Evolutionary conservation across 2,888 invertebrate species (phyloP).

Genomic region (Eristalis pertinax): DNA sequence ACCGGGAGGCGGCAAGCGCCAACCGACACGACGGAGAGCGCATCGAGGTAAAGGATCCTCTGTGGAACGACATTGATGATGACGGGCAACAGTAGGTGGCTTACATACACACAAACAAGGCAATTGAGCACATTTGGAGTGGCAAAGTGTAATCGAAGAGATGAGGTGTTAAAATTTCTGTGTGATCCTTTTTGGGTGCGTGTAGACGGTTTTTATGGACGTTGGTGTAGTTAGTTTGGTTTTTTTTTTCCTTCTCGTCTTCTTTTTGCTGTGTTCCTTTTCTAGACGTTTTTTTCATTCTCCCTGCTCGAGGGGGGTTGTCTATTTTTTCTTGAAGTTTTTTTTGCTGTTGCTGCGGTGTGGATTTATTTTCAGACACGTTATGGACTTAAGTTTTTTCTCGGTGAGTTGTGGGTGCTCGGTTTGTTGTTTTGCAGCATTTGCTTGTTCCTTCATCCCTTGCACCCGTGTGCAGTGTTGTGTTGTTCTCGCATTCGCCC

Average conservation of each 20-base stretch:
- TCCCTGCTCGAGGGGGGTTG: background rate
- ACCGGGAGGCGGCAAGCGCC: background rate
- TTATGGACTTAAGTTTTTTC: conserved; percentile 53
- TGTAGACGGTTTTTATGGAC: conserved; percentile 72
- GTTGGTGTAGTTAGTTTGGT: conserved; percentile 56
- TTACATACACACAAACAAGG: conserved; percentile 58
- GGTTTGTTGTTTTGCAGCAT: conserved; percentile 32
- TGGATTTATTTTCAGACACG: conserved; percentile 66
- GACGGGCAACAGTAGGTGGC: conserved; percentile 61
- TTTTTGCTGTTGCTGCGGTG: conserved; percentile 46
- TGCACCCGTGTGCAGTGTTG: conserved; percentile 42
- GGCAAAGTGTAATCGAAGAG: conserved; percentile 70
- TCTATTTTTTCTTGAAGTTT: conserved; percentile 3
- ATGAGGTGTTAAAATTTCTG: conserved; percentile 72
- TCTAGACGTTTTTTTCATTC: background rate
- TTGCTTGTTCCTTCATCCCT: background rate
- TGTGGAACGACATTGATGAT: conserved; percentile 38
- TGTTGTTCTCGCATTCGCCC: background rate
- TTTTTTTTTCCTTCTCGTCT: conserved; percentile 1
- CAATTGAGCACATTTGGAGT: conserved; percentile 71
- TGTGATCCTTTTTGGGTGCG: conserved; percentile 72
- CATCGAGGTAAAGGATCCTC: background rate
- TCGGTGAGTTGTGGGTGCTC: conserved; percentile 42
- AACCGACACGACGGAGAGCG: background rate
- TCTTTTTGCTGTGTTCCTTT: conserved; percentile 5